A percentile compares a stretch with the other conserved stretches of the same genome.
phyloP scores from a whole-genome alignment of 2,797 vertebrate species.

The Enteromius thamalakanensis region DNA sequence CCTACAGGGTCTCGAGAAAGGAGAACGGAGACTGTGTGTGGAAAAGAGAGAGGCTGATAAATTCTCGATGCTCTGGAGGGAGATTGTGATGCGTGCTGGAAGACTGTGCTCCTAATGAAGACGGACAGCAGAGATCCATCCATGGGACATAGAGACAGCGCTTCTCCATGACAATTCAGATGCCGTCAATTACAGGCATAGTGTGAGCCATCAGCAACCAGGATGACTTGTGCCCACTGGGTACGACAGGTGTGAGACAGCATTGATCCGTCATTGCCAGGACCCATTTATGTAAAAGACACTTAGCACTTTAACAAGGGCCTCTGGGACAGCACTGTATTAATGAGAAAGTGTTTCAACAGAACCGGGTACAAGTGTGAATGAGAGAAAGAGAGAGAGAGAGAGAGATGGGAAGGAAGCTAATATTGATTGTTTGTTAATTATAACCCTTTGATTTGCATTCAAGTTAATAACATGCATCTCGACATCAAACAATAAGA shows the following conservation, averaged over 20 bases:
- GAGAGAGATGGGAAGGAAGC: background rate
- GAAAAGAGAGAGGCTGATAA: slow-evolving; percentile 40
- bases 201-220: slow-evolving; percentile 40
- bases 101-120: slow-evolving; percentile 71
- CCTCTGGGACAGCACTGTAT: slow-evolving; percentile 25
- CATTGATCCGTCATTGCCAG: slow-evolving; percentile 48
- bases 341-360: slow-evolving; percentile 45
- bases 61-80: slow-evolving; percentile 40
- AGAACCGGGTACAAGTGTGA: background rate
- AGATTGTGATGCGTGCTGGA: slow-evolving; percentile 42
- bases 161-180: slow-evolving; percentile 41
- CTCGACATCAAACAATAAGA: background rate
- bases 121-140: slow-evolving; percentile 69
- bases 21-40: slow-evolving; percentile 13
- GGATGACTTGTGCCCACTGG: slow-evolving; percentile 50
- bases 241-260: slow-evolving; percentile 44
- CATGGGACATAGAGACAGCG: slow-evolving; percentile 42
- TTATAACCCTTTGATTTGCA: slow-evolving; percentile 10
- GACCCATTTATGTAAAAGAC: slow-evolving; percentile 48
- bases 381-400: background rate
- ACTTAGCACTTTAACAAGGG: slow-evolving; percentile 35
- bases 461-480: slow-evolving; percentile 17
- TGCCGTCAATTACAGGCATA: slow-evolving; percentile 38
- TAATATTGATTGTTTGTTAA: slow-evolving; percentile 42
- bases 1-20: background rate